Percentiles rank a stretch among this genome's conserved stretches.
Conservation (phyloP, 2,797 vertebrate genomes). For the Bradypodion pumilum region DNA sequence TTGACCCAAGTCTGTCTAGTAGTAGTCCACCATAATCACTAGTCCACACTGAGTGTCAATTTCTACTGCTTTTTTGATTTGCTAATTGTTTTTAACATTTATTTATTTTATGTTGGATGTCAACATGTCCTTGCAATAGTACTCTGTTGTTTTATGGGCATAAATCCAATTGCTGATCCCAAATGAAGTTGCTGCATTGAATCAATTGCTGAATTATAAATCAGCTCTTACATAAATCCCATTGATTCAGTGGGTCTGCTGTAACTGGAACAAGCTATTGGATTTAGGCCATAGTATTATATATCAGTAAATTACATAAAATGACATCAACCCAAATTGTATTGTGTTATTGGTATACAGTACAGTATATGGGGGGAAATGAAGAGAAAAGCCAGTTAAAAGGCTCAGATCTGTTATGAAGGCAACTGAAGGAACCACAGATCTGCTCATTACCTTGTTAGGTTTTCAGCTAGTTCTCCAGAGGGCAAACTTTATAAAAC, state of each 20-base stretch:
- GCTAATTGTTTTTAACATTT: background rate
- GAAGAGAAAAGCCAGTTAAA: background rate
- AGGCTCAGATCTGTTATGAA: conserved; percentile 4
- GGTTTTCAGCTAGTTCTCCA: conserved; percentile 12
- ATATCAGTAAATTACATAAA: background rate
- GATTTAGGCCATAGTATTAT: too few species aligned
- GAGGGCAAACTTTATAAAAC: conserved; percentile 16
- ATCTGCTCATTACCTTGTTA: background rate
- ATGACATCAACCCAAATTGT: background rate
- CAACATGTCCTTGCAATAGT: too few species aligned
- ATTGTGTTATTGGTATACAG: background rate
- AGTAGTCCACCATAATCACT: background rate
- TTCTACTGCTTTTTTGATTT: background rate
- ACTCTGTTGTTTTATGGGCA: too few species aligned
- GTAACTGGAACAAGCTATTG: too few species aligned
- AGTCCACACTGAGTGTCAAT: background rate
- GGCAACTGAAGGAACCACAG: background rate
- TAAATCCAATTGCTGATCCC: too few species aligned
- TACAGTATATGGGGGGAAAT: background rate
- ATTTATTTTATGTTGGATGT: background rate
- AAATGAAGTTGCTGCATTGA: too few species aligned
- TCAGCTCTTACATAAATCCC: too few species aligned
- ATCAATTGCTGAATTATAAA: too few species aligned
- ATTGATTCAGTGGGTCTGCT: background rate
- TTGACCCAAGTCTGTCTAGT: background rate